Percentiles rank a stretch among this genome's conserved stretches.
These are phyloP conservation scores for Tachina grossa DNA, from an alignment of 2,888 invertebrate species.

Conservation along the genomic window DNA sequence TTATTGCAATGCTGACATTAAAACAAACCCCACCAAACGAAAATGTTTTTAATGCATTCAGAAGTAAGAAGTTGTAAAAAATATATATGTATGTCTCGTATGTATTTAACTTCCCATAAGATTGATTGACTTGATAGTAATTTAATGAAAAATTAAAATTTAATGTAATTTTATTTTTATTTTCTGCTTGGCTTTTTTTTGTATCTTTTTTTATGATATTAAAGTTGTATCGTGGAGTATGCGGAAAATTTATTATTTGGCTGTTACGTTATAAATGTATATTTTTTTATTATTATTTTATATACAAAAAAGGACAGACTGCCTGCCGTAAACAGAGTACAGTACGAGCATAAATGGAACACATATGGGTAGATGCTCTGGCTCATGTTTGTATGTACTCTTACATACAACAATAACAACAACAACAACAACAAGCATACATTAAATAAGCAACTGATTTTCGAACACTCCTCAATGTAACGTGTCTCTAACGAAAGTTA, in stretches of 20 bases:
- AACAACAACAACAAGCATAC: neutral
- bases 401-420: neutral
- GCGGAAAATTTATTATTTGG: conserved; percentile 57
- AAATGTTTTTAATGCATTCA: conserved; percentile 40
- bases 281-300: conserved; percentile 1
- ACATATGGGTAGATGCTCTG: conserved; percentile 35
- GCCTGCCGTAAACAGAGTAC: conserved; percentile 20
- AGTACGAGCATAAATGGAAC: conserved; percentile 24
- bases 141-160: conserved; percentile 71
- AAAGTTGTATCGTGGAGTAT: conserved; percentile 26
- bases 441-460: conserved; percentile 61
- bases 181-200: conserved; percentile 22
- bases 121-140: conserved; percentile 71
- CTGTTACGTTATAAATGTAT: conserved; percentile 5
- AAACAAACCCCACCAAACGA: conserved; percentile 38
- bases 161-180: conserved; percentile 66
- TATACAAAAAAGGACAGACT: conserved; percentile 29
- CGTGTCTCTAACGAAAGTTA: conserved; percentile 67
- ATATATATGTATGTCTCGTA: no score
- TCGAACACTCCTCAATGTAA: conserved; percentile 66
- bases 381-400: conserved; percentile 7
- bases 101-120: conserved; percentile 59
- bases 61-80: conserved; percentile 11
- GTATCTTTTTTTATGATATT: conserved; percentile 4
- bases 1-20: conserved; percentile 42